A percentile compares a stretch with the other conserved stretches of the same genome.
These are phyloP conservation scores for Calosoma granatense DNA, from an alignment of 1,140 invertebrate genomes.

Conservation along the genomic window DNA sequence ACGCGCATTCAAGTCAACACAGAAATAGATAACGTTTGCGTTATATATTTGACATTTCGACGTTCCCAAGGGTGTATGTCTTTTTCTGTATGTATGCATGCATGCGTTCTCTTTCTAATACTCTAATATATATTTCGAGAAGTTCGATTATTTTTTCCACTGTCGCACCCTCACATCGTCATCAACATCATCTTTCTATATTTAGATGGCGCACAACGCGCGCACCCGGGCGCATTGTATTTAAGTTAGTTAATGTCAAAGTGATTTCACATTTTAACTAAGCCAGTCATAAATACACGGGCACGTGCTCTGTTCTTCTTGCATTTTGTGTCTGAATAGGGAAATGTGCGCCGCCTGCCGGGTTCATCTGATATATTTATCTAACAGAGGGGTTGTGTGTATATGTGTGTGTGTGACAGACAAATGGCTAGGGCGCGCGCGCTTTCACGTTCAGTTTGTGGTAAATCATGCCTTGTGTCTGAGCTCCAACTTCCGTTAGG, in stretches of 20 bases:
- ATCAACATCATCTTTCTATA: constrained; percentile 7
- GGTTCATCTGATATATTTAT: constrained; percentile 27
- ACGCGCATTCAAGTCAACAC: no score
- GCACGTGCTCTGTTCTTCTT: constrained; percentile 13
- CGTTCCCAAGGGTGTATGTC: constrained; percentile 10
- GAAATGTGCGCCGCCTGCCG: constrained; percentile 14
- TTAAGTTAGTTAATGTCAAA: constrained; percentile 29
- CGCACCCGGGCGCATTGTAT: constrained; percentile 11
- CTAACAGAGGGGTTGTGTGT: constrained; percentile 20
- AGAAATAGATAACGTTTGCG: constrained; percentile 19
- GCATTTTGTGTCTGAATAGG: constrained; percentile 15
- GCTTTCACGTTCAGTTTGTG: no score
- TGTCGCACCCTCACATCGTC: not conserved
- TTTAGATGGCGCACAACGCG: not conserved
- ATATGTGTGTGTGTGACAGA: no score
- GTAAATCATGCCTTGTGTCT: no score
- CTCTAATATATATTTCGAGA: not conserved
- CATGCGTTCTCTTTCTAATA: not conserved
- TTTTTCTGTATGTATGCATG: not conserved
- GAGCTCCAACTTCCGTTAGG: constrained; percentile 24
- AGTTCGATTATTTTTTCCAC: constrained; percentile 3
- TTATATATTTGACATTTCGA: constrained; percentile 19
- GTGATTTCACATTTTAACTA: constrained; percentile 25
- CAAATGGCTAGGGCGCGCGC: constrained; percentile 24
- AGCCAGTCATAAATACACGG: constrained; percentile 29